These are phyloP conservation scores for Astyanax mexicanus DNA, from an alignment of 2,797 vertebrate genomes.

Conservation along the genomic window DNA sequence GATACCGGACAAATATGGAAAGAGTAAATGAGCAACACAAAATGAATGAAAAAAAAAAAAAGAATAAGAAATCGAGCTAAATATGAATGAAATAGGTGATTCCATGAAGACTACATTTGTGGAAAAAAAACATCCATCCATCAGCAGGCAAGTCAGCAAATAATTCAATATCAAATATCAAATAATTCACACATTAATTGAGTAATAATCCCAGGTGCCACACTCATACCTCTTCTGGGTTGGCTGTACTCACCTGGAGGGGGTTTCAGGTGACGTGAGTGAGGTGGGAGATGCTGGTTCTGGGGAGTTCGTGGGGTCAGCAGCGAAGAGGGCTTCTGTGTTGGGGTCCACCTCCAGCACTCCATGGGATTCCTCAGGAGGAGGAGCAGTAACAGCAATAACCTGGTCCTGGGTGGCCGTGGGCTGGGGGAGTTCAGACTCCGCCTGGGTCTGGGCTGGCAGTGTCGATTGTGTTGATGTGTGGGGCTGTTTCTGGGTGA, in stretches of 20 bases:
- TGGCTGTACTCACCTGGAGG: conserved; percentile 81
- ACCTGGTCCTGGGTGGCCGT: conserved; percentile 51
- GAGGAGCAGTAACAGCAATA: conserved; percentile 28
- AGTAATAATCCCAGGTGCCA: background rate
- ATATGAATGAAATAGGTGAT: conserved; percentile 7
- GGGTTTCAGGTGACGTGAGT: conserved; percentile 76
- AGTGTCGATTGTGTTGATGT: background rate
- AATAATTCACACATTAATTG: too few relatives aligned
- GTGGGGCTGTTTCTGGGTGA: background rate
- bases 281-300: conserved; percentile 90
- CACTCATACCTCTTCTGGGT: conserved; percentile 22
- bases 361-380: conserved; percentile 21
- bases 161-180: too few relatives aligned
- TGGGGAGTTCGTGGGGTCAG: conserved; percentile 62
- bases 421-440: conserved; percentile 53
- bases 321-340: conserved; percentile 64
- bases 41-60: conserved; percentile 6
- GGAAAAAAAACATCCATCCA: background rate
- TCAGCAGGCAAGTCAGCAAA: background rate
- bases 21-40: conserved; percentile 11
- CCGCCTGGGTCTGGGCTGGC: conserved; percentile 54
- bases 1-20: background rate
- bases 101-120: background rate
- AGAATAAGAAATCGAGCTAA: conserved; percentile 15
- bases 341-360: conserved; percentile 62